These are phyloP conservation scores for Acleris laterana DNA, from an alignment of 2,888 invertebrate species.

Conservation along the genomic window DNA sequence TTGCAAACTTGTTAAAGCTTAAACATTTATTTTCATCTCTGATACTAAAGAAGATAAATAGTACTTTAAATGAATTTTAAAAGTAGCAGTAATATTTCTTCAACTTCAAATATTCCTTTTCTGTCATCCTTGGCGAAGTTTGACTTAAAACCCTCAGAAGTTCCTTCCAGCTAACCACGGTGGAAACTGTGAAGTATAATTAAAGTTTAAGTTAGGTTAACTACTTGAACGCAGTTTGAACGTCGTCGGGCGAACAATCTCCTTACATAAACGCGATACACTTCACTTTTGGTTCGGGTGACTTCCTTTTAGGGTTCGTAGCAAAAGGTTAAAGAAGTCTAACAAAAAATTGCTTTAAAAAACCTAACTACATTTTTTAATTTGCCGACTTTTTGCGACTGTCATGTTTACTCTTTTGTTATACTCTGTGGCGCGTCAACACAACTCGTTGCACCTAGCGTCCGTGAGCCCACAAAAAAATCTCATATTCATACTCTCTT, in stretches of 20 bases:
- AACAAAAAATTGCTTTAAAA: too few relatives aligned
- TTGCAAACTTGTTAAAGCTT: too few relatives aligned
- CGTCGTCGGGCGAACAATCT: neutral
- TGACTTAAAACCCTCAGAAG: constrained; percentile 8
- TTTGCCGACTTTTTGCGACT: too few relatives aligned
- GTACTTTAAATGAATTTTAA: neutral
- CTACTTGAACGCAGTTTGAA: constrained; percentile 16
- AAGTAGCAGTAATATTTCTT: neutral
- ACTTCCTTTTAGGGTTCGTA: neutral
- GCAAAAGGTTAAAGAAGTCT: too few relatives aligned
- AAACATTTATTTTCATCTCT: too few relatives aligned
- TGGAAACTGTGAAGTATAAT: constrained; percentile 16
- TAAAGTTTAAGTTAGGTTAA: constrained; percentile 21
- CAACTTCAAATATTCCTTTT: neutral
- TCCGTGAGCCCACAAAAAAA: too few relatives aligned
- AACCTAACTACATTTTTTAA: too few relatives aligned
- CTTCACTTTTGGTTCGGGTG: neutral
- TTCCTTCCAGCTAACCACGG: constrained; percentile 18
- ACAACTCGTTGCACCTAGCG: too few relatives aligned
- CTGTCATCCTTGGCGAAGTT: constrained; percentile 9
- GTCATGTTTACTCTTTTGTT: too few relatives aligned
- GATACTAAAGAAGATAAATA: too few relatives aligned
- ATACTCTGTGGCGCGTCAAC: too few relatives aligned
- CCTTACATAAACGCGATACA: neutral
- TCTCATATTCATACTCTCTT: too few relatives aligned